These are phyloP conservation scores for Grantiella picta DNA, from an alignment of 2,113 vertebrate genomes.

Conservation along the genomic window DNA sequence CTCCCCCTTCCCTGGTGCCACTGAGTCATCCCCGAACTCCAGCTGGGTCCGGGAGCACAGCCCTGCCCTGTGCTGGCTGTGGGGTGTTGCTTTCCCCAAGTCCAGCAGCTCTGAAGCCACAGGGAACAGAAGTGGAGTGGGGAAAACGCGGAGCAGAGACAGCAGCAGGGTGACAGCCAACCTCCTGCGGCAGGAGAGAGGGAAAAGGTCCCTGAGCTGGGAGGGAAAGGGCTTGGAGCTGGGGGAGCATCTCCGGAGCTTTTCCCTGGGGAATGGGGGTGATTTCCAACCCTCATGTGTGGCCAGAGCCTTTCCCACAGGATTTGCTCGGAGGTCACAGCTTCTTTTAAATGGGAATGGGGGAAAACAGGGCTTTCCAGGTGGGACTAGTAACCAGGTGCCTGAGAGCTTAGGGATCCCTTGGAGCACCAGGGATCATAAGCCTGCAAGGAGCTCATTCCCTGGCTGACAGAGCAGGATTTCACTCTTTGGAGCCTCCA, in stretches of 20 bases:
- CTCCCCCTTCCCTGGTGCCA: not conserved
- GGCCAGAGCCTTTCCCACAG: not conserved
- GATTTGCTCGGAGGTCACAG: fast-evolving
- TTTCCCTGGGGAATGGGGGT: not conserved
- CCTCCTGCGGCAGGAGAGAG: fast-evolving
- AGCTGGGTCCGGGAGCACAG: not conserved
- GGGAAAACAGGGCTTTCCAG: fast-evolving
- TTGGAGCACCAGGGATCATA: too few relatives aligned
- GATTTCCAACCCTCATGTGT: not conserved
- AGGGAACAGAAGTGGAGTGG: not conserved
- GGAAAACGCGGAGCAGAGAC: fast-evolving
- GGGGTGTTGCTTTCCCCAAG: not conserved
- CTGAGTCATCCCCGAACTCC: not conserved
- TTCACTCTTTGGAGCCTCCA: not conserved
- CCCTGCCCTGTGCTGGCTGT: not conserved
- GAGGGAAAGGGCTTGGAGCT: not conserved
- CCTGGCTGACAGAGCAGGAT: not conserved
- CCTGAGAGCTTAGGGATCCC: not conserved
- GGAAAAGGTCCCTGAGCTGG: not conserved
- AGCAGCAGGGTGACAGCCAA: not conserved
- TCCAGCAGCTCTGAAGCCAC: not conserved
- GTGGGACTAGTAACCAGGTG: not conserved
- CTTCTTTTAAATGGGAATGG: not conserved
- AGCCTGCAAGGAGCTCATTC: too few relatives aligned
- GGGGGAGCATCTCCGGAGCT: fast-evolving